Conservation (phyloP, 2,797 vertebrate genomes). For the Siniperca undulata region DNA sequence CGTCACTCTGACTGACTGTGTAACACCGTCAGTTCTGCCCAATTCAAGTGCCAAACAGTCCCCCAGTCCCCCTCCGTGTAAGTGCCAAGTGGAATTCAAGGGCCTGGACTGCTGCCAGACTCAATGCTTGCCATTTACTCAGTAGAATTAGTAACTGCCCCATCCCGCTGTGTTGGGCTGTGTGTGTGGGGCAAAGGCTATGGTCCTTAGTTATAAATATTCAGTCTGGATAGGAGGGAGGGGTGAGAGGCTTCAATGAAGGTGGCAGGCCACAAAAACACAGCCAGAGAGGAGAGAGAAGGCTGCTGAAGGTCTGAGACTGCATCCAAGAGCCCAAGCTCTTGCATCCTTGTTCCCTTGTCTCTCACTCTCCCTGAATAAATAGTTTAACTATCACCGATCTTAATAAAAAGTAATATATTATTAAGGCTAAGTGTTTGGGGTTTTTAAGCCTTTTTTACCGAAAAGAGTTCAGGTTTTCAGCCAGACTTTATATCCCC, state of each 20-base stretch:
- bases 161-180: slow-evolving; percentile 13
- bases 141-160: slow-evolving; percentile 29
- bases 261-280: slow-evolving; percentile 17
- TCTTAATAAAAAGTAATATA: not conserved
- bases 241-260: slow-evolving; percentile 4
- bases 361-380: not conserved
- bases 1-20: not conserved
- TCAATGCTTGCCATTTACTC: not conserved
- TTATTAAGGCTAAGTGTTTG: too few species aligned
- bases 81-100: slow-evolving; percentile 42
- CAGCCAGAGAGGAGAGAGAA: not conserved
- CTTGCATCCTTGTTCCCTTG: not conserved
- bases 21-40: not conserved
- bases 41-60: slow-evolving; percentile 38
- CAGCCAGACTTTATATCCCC: not conserved
- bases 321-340: not conserved
- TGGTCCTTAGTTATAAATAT: slow-evolving; percentile 17
- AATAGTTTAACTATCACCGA: too few species aligned
- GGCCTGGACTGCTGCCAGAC: slow-evolving; percentile 32
- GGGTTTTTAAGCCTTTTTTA: not conserved
- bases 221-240: slow-evolving; percentile 8
- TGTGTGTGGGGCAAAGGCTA: slow-evolving; percentile 10
- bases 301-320: not conserved
- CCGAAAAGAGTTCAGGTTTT: not conserved
- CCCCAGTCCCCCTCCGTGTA: slow-evolving; percentile 14